Base-by-base conservation (phyloP, 1,140 invertebrate species). In the Drosophila varians region DNA sequence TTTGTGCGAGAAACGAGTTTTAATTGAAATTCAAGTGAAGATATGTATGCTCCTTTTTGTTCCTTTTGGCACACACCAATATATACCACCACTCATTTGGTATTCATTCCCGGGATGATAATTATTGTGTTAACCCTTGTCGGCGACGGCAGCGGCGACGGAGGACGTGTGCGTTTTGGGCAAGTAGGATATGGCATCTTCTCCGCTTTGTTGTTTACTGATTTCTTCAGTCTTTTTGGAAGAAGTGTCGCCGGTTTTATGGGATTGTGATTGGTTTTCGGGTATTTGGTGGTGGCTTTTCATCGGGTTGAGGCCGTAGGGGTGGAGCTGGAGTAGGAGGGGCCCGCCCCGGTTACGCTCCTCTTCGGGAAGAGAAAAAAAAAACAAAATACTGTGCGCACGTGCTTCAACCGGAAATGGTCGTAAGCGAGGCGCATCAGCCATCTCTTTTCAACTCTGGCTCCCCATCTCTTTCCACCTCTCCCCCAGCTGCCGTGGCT, bases 371-470 rank as follows among this genome's bases (percentile, higher is more conserved):
- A 14, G 69, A 64, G 53, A 21, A 28, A 8, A 7, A 11, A 11
- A 31, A 11, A 8, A 2, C 8, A 7, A 5, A 7, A 9, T 28
- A n/a, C 28, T 53, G 61, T 68, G 64, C 64, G 87, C 87, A 90
- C 87, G 87, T 90, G 87, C 87, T 90, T 77, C 78, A 77, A 90
- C 87, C 87, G 87, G 87, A 90, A 90, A 87, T 61, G 82, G 73
- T 62, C 77, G 80, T 86, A 86, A 87, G 77, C 80, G 77, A 87
- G 80, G 82, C 82, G 80, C 80, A 82, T 87, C 80, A 65, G 51
- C 78, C 45, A 58, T 61, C 78, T 58, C 73, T 40, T 51, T 69
- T 58, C 36, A 8, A 38, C 69, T 31, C 66, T 55, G 46, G n/a
- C 51, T 47, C 56, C 31, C 77, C n/a, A n/a, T n/a, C n/a, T 49